These are phyloP conservation scores for Phoxinus dragarum DNA, from an alignment of 2,797 vertebrate genomes.

Conservation along the genomic window DNA sequence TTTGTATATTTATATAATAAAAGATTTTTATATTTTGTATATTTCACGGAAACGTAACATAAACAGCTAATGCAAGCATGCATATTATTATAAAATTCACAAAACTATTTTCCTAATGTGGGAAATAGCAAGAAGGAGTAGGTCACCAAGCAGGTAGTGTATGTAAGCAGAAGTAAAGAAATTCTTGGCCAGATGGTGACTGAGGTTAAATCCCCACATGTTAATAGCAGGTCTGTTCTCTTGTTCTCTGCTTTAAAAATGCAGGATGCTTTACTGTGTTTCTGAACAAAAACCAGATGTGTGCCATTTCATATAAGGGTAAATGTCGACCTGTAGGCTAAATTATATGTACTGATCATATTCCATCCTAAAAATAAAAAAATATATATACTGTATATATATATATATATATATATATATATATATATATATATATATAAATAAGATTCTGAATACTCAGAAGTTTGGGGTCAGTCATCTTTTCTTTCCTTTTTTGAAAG, in stretches of 20 bases:
- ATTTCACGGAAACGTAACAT: not conserved
- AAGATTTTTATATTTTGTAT: too few relatives aligned
- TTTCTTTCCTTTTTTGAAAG: too few relatives aligned
- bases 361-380: not conserved
- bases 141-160: not conserved
- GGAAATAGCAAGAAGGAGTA: not conserved
- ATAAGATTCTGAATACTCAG: too few relatives aligned
- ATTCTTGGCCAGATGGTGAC: conserved; percentile 50
- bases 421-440: too few relatives aligned
- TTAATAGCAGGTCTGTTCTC: conserved; percentile 32
- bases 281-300: conserved; percentile 24
- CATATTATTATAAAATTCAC: not conserved
- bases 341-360: not conserved
- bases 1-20: too few relatives aligned
- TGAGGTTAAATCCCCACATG: conserved; percentile 40
- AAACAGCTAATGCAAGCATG: not conserved
- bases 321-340: not conserved
- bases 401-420: too few relatives aligned
- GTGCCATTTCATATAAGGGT: not conserved
- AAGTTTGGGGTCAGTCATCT: too few relatives aligned
- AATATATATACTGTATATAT: too few relatives aligned
- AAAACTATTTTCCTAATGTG: not conserved
- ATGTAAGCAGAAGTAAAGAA: conserved; percentile 20
- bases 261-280: conserved; percentile 23
- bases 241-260: not conserved